These are phyloP conservation scores for Panthera leo DNA, from an alignment of 2,113 vertebrate species.

Conservation along the genomic window DNA sequence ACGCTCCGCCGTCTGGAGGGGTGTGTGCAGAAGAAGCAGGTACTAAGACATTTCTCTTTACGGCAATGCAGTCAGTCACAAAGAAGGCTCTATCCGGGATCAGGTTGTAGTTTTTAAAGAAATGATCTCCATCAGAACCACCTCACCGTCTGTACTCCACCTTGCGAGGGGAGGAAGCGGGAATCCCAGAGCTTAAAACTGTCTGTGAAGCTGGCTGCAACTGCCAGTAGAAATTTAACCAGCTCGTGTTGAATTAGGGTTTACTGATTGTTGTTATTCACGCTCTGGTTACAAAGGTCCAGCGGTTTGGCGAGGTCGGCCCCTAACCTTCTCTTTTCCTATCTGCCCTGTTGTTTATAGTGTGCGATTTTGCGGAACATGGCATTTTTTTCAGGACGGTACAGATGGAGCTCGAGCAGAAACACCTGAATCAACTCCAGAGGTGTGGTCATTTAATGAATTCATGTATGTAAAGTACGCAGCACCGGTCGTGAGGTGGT, in stretches of 20 bases:
- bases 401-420: neutral
- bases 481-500: neutral
- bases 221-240: slow-evolving; percentile 47
- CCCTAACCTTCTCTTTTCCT: neutral
- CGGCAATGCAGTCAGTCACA: neutral
- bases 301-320: neutral
- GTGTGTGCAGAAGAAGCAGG: neutral
- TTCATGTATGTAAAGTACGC: neutral
- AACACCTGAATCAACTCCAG: neutral
- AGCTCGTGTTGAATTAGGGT: neutral
- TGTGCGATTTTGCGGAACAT: neutral
- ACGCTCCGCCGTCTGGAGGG: neutral
- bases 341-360: neutral
- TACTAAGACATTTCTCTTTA: neutral
- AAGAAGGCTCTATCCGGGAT: neutral
- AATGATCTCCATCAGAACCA: neutral
- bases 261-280: neutral
- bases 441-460: neutral
- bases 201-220: neutral
- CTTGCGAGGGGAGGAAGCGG: neutral
- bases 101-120: neutral
- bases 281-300: slow-evolving; percentile 31
- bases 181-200: neutral
- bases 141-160: neutral
- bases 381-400: neutral